Evolutionary conservation across 2,113 vertebrate species (phyloP).

Genomic region (Pygoscelis antarcticus): DNA sequence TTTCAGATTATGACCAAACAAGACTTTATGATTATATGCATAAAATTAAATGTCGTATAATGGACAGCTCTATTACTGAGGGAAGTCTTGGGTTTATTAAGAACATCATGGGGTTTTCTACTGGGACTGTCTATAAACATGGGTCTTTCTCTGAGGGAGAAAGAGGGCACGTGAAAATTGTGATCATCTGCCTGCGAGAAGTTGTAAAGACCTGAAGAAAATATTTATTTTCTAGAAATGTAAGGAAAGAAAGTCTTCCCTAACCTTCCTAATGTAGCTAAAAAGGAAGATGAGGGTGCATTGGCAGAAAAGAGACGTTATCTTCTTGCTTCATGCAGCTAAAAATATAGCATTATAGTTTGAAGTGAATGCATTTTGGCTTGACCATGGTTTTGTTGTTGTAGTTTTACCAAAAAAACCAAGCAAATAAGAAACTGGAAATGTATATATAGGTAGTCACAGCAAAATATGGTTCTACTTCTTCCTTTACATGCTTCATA

Average conservation of each 20-base stretch:
- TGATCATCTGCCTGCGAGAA: not conserved
- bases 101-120: not conserved
- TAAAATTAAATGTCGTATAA: not conserved
- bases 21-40: not conserved
- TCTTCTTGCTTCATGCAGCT: not conserved
- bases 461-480: not conserved
- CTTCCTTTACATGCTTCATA: not conserved
- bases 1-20: not conserved
- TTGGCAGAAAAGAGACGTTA: not conserved
- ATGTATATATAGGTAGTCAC: not conserved
- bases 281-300: not conserved
- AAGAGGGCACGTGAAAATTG: not conserved
- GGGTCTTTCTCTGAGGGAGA: not conserved
- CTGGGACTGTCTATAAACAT: not conserved
- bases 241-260: not conserved
- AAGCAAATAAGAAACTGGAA: not conserved
- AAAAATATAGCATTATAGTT: not conserved
- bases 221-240: not conserved
- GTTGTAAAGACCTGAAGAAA: not conserved
- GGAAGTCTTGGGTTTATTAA: not conserved
- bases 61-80: not conserved
- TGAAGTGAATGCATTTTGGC: not conserved
- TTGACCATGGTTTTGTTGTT: not conserved
- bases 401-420: not conserved
- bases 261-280: not conserved